A percentile compares a stretch with the other conserved stretches of the same genome.
Evolutionary conservation across 2,113 vertebrate species (phyloP).

Genomic region (Erpornis zantholeuca): DNA sequence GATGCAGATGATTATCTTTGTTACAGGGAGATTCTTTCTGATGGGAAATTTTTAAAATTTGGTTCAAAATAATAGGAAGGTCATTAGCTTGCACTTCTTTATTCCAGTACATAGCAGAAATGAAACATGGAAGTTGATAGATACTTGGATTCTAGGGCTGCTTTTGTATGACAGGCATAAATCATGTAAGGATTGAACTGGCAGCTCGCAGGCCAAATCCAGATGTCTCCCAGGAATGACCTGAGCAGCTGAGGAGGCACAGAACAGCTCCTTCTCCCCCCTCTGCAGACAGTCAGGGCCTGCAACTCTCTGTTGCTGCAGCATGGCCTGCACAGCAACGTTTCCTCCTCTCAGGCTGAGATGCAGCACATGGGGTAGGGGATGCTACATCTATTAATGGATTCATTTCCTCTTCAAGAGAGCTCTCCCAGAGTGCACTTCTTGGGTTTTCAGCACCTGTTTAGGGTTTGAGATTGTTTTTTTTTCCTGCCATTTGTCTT

Average conservation of each 20-base stretch:
- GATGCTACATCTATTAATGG: neutral
- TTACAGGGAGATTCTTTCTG: neutral
- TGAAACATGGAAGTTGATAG: neutral
- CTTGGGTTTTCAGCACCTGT: neutral
- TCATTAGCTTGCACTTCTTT: neutral
- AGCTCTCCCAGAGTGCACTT: neutral
- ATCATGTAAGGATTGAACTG: neutral
- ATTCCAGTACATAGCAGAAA: neutral
- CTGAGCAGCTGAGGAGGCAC: neutral
- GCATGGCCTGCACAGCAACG: neutral
- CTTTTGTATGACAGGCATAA: neutral
- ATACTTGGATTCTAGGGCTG: neutral
- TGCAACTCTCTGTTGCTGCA: neutral
- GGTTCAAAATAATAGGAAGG: neutral
- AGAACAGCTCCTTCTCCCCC: neutral
- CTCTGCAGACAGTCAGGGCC: neutral
- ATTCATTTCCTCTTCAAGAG: neutral
- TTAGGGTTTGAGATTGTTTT: neutral
- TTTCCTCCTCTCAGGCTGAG: neutral
- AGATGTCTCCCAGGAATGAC: neutral
- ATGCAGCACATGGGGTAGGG: neutral
- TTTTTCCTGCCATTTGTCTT: neutral
- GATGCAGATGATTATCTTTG: neutral
- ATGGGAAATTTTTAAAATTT: neutral
- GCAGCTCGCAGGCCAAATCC: neutral